Conservation (phyloP, 1,140 invertebrate species). For the Halictus rubicundus region DNA sequence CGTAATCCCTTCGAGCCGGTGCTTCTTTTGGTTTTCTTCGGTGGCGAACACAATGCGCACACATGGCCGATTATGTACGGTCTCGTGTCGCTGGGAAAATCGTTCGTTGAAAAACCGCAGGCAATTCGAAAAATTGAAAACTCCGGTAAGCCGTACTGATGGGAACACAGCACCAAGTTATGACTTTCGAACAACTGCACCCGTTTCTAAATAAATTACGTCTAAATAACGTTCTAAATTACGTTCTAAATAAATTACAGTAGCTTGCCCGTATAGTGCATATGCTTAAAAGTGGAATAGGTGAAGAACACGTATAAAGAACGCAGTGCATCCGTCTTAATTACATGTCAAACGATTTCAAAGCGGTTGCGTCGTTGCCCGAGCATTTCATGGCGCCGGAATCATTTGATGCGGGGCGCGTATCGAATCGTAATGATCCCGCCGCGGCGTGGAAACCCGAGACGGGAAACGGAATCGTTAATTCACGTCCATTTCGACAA, state of each 20-base stretch:
- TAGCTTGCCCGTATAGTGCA: too few species aligned
- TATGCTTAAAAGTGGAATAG: too few species aligned
- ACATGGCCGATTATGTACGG: constrained; percentile 9
- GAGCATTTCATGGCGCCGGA: background rate
- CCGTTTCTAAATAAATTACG: background rate
- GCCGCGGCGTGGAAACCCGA: background rate
- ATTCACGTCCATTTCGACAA: constrained; percentile 56
- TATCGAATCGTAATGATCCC: constrained; percentile 21
- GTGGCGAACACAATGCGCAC: constrained; percentile 3
- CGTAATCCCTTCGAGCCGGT: constrained; percentile 12
- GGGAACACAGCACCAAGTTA: background rate
- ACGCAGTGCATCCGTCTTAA: too few species aligned
- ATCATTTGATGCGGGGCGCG: background rate
- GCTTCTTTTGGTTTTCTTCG: background rate
- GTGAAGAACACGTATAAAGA: too few species aligned
- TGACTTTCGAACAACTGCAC: background rate
- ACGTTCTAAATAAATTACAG: background rate
- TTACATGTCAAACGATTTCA: too few species aligned
- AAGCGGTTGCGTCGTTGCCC: background rate
- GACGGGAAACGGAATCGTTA: constrained; percentile 20
- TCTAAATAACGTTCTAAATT: too few species aligned
- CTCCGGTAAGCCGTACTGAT: background rate
- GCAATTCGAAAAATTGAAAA: background rate
- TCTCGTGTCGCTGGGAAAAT: background rate
- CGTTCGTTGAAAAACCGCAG: background rate